Conservation (phyloP, 2,888 invertebrate species). For the Tetropium fuscum region DNA sequence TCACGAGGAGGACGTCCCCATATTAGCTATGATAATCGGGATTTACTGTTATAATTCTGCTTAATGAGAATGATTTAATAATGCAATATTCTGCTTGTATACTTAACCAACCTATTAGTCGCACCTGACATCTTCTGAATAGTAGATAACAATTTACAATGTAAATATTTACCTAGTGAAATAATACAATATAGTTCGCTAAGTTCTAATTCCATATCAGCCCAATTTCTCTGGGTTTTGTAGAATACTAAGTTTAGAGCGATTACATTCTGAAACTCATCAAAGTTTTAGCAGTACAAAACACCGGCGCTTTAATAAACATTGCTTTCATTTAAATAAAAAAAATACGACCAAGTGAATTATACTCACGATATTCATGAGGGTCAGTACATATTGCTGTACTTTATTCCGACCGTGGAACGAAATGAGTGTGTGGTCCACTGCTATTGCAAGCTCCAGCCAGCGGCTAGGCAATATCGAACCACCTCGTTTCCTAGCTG, state of each 20-base stretch:
- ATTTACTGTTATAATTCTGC: too few species aligned
- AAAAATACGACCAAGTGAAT: not conserved
- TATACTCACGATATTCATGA: conserved; percentile 83
- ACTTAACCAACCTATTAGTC: too few species aligned
- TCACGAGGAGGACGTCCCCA: too few species aligned
- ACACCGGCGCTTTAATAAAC: not conserved
- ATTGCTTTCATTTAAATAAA: not conserved
- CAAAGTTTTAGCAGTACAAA: not conserved
- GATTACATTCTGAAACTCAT: conserved; percentile 5
- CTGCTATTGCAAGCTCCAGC: conserved; percentile 81
- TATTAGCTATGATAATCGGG: too few species aligned
- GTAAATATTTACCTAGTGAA: not conserved
- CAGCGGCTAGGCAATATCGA: conserved; percentile 62
- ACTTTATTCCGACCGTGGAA: conserved; percentile 80
- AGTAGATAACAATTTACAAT: not conserved
- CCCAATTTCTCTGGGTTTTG: conserved; percentile 1
- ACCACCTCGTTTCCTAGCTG: conserved; percentile 38
- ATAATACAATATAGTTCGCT: conserved; percentile 1
- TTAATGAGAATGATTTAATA: too few species aligned
- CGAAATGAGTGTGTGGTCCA: conserved; percentile 78
- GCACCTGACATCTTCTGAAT: too few species aligned
- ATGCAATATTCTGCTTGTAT: too few species aligned
- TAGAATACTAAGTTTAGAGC: not conserved
- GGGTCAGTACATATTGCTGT: conserved; percentile 80
- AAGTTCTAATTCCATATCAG: conserved; percentile 28